A percentile compares a stretch with the other conserved stretches of the same genome.
Evolutionary conservation across 2,797 vertebrate species (phyloP).

Genomic region (Phylloscopus collybita): DNA sequence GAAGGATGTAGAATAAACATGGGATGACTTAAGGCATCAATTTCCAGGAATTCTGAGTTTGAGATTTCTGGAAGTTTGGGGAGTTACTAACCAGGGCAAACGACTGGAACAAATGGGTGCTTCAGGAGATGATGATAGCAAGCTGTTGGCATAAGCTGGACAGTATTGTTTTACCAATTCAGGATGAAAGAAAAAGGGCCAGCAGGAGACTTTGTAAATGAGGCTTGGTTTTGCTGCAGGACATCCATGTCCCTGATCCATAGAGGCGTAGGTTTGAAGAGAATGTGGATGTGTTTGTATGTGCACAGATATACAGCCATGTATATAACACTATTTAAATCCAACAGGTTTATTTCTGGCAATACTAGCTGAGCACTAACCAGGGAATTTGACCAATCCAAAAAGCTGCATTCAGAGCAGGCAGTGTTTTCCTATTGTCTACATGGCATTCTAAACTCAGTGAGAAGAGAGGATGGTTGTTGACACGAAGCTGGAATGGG

Average conservation of each 20-base stretch:
- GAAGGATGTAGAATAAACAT: background rate
- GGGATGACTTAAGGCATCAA: background rate
- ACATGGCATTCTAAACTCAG: conserved; percentile 5
- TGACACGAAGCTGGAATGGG: conserved; percentile 35
- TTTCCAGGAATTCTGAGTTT: background rate
- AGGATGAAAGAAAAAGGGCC: background rate
- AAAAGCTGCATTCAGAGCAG: background rate
- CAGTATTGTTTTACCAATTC: background rate
- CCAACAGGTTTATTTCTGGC: background rate
- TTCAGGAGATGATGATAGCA: background rate
- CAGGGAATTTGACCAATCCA: background rate
- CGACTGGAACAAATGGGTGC: background rate
- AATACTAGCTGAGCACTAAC: background rate
- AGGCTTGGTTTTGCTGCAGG: background rate
- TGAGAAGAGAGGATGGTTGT: conserved; percentile 32
- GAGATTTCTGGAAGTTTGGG: background rate
- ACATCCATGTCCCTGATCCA: background rate
- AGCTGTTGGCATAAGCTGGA: background rate
- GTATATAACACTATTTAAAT: background rate
- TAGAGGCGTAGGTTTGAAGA: background rate
- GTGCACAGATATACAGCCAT: background rate
- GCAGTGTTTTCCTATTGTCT: conserved; percentile 19
- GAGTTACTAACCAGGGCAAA: background rate
- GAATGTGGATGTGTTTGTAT: background rate
- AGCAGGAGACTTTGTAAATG: background rate